phyloP scores from a whole-genome alignment of 2,113 vertebrate genomes.

The Corythoichthys haematopterus region DNA sequence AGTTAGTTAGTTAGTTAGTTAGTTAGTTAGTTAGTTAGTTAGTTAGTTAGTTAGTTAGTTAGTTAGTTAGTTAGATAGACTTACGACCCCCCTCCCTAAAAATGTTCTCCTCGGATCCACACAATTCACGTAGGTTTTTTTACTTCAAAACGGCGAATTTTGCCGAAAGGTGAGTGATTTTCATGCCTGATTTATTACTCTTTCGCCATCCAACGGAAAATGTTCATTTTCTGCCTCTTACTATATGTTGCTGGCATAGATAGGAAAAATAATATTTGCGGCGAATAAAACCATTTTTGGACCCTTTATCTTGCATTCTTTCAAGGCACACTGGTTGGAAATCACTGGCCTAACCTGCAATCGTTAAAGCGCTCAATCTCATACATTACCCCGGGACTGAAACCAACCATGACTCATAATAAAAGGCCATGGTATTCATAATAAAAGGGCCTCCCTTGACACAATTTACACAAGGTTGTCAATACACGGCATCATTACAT shows the following conservation, averaged over 20 bases:
- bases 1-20: too few species aligned
- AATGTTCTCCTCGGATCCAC: too few species aligned
- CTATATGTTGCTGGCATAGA: neutral
- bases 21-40: too few species aligned
- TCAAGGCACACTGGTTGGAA: neutral
- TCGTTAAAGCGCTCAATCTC: neutral
- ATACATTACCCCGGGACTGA: neutral
- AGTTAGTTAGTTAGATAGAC: too few species aligned
- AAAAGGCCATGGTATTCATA: neutral
- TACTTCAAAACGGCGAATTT: too few species aligned
- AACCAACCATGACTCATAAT: neutral
- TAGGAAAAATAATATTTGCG: neutral
- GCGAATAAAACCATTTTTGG: neutral
- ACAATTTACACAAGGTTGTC: constrained; percentile 17
- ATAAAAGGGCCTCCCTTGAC: neutral
- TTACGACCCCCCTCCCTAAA: too few species aligned
- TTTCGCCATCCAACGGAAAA: neutral
- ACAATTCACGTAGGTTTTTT: too few species aligned
- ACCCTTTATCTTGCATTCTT: neutral
- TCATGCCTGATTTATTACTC: too few species aligned
- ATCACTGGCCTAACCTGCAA: neutral
- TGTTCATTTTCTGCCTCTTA: neutral
- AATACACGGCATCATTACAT: neutral
- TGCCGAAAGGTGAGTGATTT: too few species aligned
- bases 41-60: too few species aligned